Base-by-base conservation (phyloP, 1,140 invertebrate species). In the Copidosoma floridanum region DNA sequence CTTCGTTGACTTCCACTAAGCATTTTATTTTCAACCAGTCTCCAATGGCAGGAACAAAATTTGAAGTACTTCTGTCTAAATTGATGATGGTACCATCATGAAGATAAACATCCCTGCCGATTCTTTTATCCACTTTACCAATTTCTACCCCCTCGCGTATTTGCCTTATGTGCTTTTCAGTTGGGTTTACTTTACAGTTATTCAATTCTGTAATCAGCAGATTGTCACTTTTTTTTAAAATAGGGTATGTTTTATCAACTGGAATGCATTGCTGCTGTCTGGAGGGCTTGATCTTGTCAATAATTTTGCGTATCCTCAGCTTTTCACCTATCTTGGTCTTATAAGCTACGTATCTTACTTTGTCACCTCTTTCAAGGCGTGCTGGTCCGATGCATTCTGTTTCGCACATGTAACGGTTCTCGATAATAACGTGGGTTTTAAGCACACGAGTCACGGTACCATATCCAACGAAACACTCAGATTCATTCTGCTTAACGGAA, bases 11-110 rank as follows among this genome's bases (percentile, higher is more conserved):
- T 67, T 85, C 81, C 11, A 84, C 77, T 46, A 81, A 73, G 16
- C 81, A 82, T 35, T 81, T 80, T 10, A 88, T 54, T 65, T 82
- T 78, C 11, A 88, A 50, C 84, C 85, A 87, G 69, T 88, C 88
- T 3, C 88, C 87, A 66, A 83, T 73, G n/a, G 84, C 66, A 2
- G 83, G 83, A 20, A 82, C 64, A 65, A 84, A 83, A 35, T 81
- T 71, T 35, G 77, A 69, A 38, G 69, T 68, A 2, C 87, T 78
- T 32, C 79, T 71, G 61, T 86, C 82, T 27, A 88, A 69, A 60
- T 79, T 74, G 50, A 87, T 75, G 38, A 68, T 73, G 11, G 85
- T 62, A 50, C 16, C 23, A 14, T 83, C 81, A 29, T 82, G 80
- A 0, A 85, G 76, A 44, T 78, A 76, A 5, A 85, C 80, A 14